phyloP scores from a whole-genome alignment of 2,797 vertebrate species.

The Danio choprae region DNA sequence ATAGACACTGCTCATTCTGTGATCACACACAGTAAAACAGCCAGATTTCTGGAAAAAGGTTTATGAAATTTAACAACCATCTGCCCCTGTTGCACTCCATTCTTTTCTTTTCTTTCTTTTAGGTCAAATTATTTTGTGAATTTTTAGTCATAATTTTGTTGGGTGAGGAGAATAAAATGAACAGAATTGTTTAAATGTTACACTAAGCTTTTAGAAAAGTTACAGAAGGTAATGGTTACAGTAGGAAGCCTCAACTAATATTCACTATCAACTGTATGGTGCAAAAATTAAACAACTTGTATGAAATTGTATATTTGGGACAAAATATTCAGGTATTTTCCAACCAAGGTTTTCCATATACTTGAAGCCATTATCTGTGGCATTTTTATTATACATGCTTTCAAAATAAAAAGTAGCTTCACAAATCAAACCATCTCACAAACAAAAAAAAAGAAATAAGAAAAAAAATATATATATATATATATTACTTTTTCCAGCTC shows the following conservation, averaged over 20 bases:
- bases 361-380: background rate
- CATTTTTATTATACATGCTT: background rate
- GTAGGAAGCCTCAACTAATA: constrained; percentile 83
- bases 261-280: constrained; percentile 75
- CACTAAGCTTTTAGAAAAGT: constrained; percentile 33
- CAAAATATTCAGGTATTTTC: background rate
- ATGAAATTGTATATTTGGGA: constrained; percentile 10
- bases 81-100: background rate
- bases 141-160: constrained; percentile 47
- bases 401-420: background rate
- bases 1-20: background rate
- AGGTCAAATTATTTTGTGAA: background rate
- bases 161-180: constrained; percentile 4
- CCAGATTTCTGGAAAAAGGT: constrained; percentile 4
- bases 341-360: background rate
- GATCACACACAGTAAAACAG: constrained; percentile 4
- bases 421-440: constrained; percentile 48
- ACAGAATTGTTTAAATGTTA: background rate
- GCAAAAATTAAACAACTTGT: constrained; percentile 57
- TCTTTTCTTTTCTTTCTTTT: no score
- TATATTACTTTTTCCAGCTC: constrained; percentile 51
- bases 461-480: no score
- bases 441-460: background rate
- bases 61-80: background rate
- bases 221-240: constrained; percentile 76